Evolutionary conservation across 2,113 vertebrate species (phyloP).

Genomic region (Corythornis cristatus): DNA sequence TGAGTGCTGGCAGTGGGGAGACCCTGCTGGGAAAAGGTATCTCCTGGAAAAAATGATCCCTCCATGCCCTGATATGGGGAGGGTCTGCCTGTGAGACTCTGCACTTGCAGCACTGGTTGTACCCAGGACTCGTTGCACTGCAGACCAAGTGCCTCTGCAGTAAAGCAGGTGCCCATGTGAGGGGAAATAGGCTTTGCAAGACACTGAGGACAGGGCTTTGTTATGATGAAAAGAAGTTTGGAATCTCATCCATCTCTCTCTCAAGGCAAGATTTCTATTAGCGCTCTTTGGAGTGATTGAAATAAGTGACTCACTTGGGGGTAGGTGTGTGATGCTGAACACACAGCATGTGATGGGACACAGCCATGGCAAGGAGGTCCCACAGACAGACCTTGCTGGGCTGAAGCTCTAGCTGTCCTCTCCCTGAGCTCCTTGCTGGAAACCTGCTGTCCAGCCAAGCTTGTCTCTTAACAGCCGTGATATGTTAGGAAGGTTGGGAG

Average conservation of each 20-base stretch:
- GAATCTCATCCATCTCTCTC: not conserved
- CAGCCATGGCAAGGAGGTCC: not conserved
- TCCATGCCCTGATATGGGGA: rapidly evolving
- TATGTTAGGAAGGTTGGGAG: not conserved
- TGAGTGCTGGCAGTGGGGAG: not conserved
- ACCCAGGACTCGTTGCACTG: not conserved
- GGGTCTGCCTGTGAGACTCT: rapidly evolving
- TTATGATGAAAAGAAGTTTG: not conserved
- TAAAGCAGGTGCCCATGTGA: not conserved
- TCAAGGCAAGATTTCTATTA: not conserved
- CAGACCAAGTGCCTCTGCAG: not conserved
- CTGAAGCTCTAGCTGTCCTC: not conserved
- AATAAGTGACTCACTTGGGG: not conserved
- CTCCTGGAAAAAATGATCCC: not conserved
- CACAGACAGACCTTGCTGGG: not conserved
- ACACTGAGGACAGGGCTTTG: not conserved
- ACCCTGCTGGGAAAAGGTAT: not conserved
- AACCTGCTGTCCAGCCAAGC: not conserved
- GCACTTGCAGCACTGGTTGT: not conserved
- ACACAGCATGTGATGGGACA: not conserved
- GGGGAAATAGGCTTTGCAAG: not conserved
- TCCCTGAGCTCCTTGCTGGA: not conserved
- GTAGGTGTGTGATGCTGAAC: too few species aligned
- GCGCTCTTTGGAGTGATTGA: not conserved
- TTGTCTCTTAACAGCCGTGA: not conserved